Evolutionary conservation across 2,113 vertebrate genomes (phyloP).

Genomic region (Gymnorhina tibicen): DNA sequence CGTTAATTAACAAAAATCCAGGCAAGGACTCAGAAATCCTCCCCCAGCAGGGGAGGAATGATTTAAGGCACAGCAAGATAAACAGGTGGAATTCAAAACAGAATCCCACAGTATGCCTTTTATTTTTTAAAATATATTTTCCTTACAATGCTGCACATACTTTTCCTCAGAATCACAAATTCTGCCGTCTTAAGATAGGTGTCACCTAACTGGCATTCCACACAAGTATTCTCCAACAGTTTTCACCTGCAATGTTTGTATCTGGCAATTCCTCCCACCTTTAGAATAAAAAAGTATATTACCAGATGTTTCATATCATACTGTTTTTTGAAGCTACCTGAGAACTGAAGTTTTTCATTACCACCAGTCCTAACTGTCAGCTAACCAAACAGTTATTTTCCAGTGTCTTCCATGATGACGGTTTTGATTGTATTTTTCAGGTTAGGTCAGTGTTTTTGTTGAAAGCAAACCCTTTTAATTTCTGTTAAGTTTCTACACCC

Average conservation of each 20-base stretch:
- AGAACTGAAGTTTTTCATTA: neutral
- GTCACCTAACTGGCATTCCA: neutral
- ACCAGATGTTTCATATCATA: neutral
- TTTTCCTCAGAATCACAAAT: neutral
- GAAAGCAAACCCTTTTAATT: neutral
- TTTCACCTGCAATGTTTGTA: neutral
- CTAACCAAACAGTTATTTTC: neutral
- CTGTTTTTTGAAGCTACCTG: neutral
- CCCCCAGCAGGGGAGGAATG: too few species aligned
- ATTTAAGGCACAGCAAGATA: too few species aligned
- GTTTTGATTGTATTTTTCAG: neutral
- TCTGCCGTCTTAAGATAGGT: neutral
- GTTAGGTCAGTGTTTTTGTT: neutral
- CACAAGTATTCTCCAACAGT: neutral
- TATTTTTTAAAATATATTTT: neutral
- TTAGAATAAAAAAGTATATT: neutral
- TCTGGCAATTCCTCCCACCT: neutral
- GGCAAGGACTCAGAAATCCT: too few species aligned
- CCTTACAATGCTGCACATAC: neutral
- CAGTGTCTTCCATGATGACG: neutral
- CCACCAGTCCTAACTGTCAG: neutral
- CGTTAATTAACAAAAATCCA: too few species aligned
- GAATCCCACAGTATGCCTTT: too few species aligned
- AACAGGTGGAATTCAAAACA: too few species aligned
- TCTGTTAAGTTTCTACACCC: neutral